phyloP scores from a whole-genome alignment of 2,888 invertebrate genomes.

The Macropis europaea region DNA sequence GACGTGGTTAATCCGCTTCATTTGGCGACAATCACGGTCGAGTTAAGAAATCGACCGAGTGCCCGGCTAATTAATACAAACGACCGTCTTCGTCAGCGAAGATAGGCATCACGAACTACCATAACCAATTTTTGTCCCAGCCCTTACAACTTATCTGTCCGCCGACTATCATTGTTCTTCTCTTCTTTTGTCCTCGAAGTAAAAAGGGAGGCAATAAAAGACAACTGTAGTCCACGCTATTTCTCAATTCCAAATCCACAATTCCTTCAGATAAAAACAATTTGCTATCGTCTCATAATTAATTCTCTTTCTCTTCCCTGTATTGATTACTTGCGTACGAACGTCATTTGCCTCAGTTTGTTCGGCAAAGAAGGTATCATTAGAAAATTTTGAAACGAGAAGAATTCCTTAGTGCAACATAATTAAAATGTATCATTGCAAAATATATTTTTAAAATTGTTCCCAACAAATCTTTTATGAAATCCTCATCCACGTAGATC shows the following conservation, averaged over 20 bases:
- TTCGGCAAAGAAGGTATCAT: too few species aligned
- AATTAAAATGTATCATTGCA: too few species aligned
- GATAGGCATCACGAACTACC: conserved; percentile 50
- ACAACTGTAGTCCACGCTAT: too few species aligned
- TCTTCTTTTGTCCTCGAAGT: conserved; percentile 2
- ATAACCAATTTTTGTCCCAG: conserved; percentile 38
- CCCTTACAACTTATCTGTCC: background rate
- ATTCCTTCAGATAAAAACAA: too few species aligned
- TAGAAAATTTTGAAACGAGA: too few species aligned
- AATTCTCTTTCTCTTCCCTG: conserved; percentile 1
- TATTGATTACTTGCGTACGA: too few species aligned
- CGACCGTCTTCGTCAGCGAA: conserved; percentile 39
- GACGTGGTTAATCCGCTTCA: conserved; percentile 32
- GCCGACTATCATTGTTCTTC: conserved; percentile 3
- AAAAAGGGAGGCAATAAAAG: conserved; percentile 6
- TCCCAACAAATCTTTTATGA: too few species aligned
- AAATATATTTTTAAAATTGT: too few species aligned
- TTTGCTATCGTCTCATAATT: background rate
- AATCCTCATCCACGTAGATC: too few species aligned
- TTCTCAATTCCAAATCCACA: too few species aligned
- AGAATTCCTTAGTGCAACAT: too few species aligned
- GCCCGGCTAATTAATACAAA: conserved; percentile 62
- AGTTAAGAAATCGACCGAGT: conserved; percentile 53
- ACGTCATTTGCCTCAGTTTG: too few species aligned
- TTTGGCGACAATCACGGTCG: conserved; percentile 53